Evolutionary conservation across 1,140 invertebrate species (phyloP).

Genomic region (Caenorhabditis remanei): DNA sequence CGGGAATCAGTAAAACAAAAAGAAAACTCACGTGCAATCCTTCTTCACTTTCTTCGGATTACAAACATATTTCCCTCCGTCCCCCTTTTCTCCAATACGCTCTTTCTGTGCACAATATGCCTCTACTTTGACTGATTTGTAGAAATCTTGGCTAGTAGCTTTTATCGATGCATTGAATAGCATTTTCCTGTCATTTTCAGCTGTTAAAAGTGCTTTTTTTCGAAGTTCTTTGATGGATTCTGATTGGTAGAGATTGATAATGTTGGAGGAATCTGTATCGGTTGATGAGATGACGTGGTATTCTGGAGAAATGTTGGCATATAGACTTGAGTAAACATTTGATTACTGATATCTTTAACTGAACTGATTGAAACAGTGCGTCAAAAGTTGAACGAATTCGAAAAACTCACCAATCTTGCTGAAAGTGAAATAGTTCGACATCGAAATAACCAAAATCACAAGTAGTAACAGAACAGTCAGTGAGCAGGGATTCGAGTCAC

Average conservation of each 20-base stretch:
- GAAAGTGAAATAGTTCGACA: not conserved
- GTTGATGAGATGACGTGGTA: no score
- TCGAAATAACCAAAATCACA: not conserved
- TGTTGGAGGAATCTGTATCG: no score
- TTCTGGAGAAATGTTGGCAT: no score
- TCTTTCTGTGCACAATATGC: not conserved
- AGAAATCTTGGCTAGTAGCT: not conserved
- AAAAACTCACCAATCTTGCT: not conserved
- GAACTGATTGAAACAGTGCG: not conserved
- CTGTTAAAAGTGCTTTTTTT: no score
- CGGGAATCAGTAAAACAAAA: not conserved
- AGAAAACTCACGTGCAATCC: slow-evolving; percentile 37
- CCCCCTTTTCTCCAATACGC: slow-evolving; percentile 1
- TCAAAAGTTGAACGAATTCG: no score
- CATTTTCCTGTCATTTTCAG: no score
- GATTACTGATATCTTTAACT: no score
- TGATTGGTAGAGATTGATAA: no score
- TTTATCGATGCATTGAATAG: not conserved
- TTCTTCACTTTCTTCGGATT: not conserved
- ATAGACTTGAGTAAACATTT: no score
- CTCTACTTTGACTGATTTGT: not conserved
- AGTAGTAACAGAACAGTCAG: not conserved
- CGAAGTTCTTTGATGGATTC: no score
- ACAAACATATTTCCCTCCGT: slow-evolving; percentile 43
- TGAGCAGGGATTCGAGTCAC: not conserved